Evolutionary conservation across 1,140 invertebrate genomes (phyloP), one percentile per base, ranked within the genome.

Genomic region (Ephestia elutella): DNA sequence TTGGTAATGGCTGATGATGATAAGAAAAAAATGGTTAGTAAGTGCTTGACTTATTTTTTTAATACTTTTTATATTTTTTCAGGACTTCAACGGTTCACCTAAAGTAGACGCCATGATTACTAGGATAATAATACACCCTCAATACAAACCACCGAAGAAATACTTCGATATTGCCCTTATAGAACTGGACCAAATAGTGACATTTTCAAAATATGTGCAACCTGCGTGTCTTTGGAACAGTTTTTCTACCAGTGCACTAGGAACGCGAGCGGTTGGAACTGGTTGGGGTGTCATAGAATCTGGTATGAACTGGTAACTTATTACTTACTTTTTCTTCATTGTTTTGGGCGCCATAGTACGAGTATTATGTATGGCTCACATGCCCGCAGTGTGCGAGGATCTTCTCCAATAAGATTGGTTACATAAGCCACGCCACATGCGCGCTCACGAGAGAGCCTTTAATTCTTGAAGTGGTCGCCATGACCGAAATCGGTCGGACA

Each of bases 111-210:
- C 25, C 4, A 58, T 57, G 10, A 84, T 91, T 4, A 50, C 63
- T 4, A 67, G 68, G 44, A 77, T 89, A 10, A 82, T 86, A 8
- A 68, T 67, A n/a, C 90, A 91, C 77, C 90, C 90, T 0, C 28
- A 85, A 8, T 91, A 90, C 62, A 66, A 73, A 25, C 59, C 81
- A 7, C 80, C 83, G 0, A 69, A 61, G 15, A 72, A 85, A 21
- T 92, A 92, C 68, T 67, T 75, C 35, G 88, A 89, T 56, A 78
- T 89, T 32, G 88, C 88, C 0, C 57, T 90, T 0, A 54, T 90
- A 15, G 68, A 82, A 59, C 55, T 89, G n/a, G 50, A 59, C 9
- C 19, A 38, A 0, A 13, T 54, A 25, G 54, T 78, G 8, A 18
- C 7, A 0, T 74, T 73, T 28, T 21, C 59, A 8, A 17, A 51